Conservation (phyloP, 2,888 invertebrate genomes). For the Cephus spinipes region DNA sequence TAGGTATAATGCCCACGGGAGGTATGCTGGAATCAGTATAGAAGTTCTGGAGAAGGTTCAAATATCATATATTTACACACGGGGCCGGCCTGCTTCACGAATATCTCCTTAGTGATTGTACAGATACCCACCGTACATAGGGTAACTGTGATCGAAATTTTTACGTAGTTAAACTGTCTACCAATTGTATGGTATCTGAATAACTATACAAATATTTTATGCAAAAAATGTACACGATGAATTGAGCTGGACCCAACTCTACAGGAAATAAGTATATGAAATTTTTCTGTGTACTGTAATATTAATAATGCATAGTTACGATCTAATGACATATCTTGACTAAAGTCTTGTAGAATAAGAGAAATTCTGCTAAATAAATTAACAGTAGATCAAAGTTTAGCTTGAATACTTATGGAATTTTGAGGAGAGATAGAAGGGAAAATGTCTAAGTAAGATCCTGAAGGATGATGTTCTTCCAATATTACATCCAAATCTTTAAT, state of each 20-base stretch:
- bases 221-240: neutral
- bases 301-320: neutral
- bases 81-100: too few species aligned
- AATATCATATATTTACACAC: too few species aligned
- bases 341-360: too few species aligned
- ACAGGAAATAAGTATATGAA: neutral
- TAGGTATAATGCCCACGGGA: too few species aligned
- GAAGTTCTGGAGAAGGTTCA: too few species aligned
- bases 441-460: constrained; percentile 48
- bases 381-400: constrained; percentile 49
- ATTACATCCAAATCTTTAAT: constrained; percentile 46
- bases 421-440: constrained; percentile 38
- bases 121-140: neutral
- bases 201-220: neutral
- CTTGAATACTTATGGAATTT: constrained; percentile 42
- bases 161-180: neutral
- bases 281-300: neutral
- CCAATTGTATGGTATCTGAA: neutral
- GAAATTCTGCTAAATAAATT: neutral
- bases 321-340: neutral
- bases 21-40: too few species aligned
- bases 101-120: too few species aligned
- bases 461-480: constrained; percentile 39
- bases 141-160: neutral
- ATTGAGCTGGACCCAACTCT: neutral